Conservation (phyloP, 1,140 invertebrate genomes). For the Drosophila ananassae region DNA sequence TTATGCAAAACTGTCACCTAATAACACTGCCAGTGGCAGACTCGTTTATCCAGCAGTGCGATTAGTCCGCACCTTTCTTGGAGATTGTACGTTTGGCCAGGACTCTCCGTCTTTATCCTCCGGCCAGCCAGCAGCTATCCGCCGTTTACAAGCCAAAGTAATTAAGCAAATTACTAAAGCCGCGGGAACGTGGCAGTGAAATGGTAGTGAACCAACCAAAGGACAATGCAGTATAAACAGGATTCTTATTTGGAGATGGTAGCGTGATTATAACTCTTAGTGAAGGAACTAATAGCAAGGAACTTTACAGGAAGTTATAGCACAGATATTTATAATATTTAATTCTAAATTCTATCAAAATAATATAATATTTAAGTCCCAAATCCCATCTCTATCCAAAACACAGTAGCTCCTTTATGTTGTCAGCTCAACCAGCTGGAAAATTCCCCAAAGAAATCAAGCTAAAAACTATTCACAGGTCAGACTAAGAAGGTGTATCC, state of each 20-base stretch:
- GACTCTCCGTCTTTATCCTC: constrained; percentile 27
- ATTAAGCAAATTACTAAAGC: constrained; percentile 80
- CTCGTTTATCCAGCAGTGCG: constrained; percentile 54
- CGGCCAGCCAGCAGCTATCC: constrained; percentile 11
- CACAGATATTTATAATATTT: not conserved
- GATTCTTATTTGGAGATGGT: constrained; percentile 20
- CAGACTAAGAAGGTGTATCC: constrained; percentile 27
- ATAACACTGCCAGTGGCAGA: constrained; percentile 38
- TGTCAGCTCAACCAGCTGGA: constrained; percentile 38
- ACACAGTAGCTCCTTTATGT: constrained; percentile 33
- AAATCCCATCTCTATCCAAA: constrained; percentile 23
- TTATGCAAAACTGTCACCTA: constrained; percentile 72
- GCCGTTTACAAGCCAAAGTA: constrained; percentile 72
- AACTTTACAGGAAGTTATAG: too few species aligned
- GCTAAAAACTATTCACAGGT: constrained; percentile 77
- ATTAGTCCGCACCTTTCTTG: constrained; percentile 42
- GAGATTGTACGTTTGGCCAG: constrained; percentile 33
- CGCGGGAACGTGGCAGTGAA: constrained; percentile 38
- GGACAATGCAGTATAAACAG: constrained; percentile 6
- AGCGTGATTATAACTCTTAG: constrained; percentile 3
- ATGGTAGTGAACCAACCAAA: constrained; percentile 48
- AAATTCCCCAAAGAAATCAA: constrained; percentile 81
- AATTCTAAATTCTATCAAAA: not conserved
- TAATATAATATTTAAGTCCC: not conserved
- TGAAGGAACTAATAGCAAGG: not conserved